Base-by-base conservation (phyloP, 2,113 vertebrate genomes). In the Hippocampus abdominalis region DNA sequence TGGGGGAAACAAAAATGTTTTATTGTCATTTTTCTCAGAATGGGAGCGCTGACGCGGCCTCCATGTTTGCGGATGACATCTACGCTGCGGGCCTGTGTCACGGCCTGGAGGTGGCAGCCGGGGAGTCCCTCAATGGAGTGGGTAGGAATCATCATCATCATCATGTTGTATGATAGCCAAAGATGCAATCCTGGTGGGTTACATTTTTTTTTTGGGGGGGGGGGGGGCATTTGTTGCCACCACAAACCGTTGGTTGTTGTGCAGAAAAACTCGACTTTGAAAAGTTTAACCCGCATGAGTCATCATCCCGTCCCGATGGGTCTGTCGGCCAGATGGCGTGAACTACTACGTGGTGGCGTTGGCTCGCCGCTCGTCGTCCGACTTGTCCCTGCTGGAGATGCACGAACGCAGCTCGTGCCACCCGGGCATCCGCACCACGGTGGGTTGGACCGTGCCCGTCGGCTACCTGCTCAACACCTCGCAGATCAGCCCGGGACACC, bases 391-490 rank as follows among this genome's bases (percentile, higher is more conserved):
- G 83, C 84, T 93, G 81, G 92, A 93, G 88, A 93, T 93, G 92
- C 92, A 93, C 0, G 92, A 93, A 60, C 91, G 91, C 71, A 93
- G 92, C 81, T 92, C 92, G 59, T 93, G 92, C 71, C 92, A 93
- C 81, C 92, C 92, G 0, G 92, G 92, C 27, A 91, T 93, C 59
- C 86, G 92, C 10, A 93, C 92, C 80, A 92, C 92, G 0, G 92
- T 93, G 75, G 92, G 92, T 27, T 93, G 92, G 92, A 93, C 92
- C 0, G 92, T 93, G 44, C 92, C 92, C 16, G 91, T 93, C 16
- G 92, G 92, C 60, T 93, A 92, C 84, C 83, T 93, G 82, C 91
- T 93, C 57, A 93, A 93, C 88, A 92, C 91, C 18, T 92, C 92
- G 8, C 92, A 93, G 88, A 92, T 93, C 86, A 92, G 90, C 3